Evolutionary conservation across 2,888 invertebrate genomes (phyloP).

Genomic region (Drosophila nigricruria): DNA sequence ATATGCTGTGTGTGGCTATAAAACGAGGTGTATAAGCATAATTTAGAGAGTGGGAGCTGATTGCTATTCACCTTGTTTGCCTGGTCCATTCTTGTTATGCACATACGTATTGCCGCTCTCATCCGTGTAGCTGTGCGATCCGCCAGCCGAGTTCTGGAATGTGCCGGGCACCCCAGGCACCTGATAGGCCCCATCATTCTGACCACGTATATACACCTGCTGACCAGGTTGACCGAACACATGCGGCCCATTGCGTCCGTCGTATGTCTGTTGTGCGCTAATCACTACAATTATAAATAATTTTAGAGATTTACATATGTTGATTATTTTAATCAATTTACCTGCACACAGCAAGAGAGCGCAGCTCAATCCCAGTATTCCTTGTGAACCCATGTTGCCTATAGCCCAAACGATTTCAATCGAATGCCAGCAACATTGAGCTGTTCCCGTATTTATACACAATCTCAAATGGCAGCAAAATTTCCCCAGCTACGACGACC

Average conservation of each 20-base stretch:
- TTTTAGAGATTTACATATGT: not conserved
- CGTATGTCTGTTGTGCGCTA: conserved; percentile 51
- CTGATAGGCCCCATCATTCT: conserved; percentile 56
- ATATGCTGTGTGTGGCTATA: conserved; percentile 44
- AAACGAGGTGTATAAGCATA: not conserved
- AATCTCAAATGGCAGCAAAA: conserved; percentile 6
- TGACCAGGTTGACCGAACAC: conserved; percentile 43
- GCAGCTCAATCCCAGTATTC: conserved; percentile 34
- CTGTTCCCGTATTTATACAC: conserved; percentile 38
- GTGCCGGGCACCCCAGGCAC: conserved; percentile 61
- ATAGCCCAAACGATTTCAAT: not conserved
- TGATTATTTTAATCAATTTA: conserved; percentile 9
- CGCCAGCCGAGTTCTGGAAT: conserved; percentile 40
- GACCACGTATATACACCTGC: conserved; percentile 61
- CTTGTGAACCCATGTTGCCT: conserved; percentile 34
- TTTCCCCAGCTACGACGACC: conserved; percentile 29
- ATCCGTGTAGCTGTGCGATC: conserved; percentile 50
- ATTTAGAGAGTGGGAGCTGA: not conserved
- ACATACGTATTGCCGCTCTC: conserved; percentile 50
- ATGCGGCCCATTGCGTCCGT: conserved; percentile 59
- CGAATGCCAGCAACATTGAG: conserved; percentile 22
- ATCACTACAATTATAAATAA: conserved; percentile 19
- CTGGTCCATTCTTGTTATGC: conserved; percentile 27
- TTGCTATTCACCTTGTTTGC: conserved; percentile 26
- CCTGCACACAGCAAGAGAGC: conserved; percentile 41